phyloP scores from a whole-genome alignment of 2,797 vertebrate species.

The Channallabes apus region DNA sequence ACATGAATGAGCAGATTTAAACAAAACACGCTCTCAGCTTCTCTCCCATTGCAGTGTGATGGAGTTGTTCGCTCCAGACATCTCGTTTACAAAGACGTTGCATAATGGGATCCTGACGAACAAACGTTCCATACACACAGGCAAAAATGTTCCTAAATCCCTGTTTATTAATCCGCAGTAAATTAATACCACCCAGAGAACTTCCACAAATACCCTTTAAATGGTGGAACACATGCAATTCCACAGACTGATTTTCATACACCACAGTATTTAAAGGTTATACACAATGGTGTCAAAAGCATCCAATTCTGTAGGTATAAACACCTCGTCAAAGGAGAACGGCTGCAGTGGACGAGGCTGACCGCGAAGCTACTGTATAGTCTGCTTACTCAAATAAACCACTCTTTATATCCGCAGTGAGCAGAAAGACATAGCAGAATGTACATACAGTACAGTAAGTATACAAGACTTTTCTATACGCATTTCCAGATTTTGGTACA shows the following conservation, averaged over 20 bases:
- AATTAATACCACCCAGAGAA: background rate
- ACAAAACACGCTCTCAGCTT: slow-evolving; percentile 13
- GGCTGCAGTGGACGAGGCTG: background rate
- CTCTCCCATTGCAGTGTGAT: background rate
- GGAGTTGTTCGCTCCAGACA: background rate
- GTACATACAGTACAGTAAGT: too few relatives aligned
- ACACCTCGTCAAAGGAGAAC: background rate
- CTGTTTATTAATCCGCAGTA: background rate
- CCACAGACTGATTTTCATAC: background rate
- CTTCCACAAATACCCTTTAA: too few relatives aligned
- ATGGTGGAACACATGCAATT: background rate
- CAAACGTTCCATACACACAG: background rate
- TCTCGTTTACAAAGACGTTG: background rate
- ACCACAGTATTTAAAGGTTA: background rate
- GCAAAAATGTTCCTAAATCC: background rate
- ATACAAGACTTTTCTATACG: background rate
- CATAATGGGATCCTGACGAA: background rate
- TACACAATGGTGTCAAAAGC: background rate
- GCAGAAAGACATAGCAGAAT: background rate
- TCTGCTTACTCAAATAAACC: background rate
- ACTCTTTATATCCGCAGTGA: background rate
- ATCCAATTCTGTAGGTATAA: background rate
- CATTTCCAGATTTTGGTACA: background rate
- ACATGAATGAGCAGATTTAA: slow-evolving; percentile 40
- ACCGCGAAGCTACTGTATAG: background rate